These are phyloP conservation scores for Peromyscus aztecus DNA, from an alignment of 2,797 vertebrate species.

Conservation along the genomic window DNA sequence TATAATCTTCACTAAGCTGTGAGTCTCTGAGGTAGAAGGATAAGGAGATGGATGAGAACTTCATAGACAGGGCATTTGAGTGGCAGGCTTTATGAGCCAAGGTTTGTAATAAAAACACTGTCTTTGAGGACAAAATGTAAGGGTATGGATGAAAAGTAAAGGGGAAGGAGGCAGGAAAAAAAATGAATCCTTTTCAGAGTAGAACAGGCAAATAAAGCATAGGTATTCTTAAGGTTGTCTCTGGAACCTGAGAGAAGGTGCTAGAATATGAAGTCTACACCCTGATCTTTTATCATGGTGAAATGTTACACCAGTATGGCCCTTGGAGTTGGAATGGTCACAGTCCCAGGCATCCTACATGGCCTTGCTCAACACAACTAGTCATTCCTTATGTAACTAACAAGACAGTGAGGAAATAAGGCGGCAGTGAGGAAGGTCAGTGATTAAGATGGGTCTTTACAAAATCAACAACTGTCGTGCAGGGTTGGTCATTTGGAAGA, in stretches of 20 bases:
- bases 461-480: not conserved
- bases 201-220: not conserved
- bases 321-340: not conserved
- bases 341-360: not conserved
- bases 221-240: not conserved
- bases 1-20: not conserved
- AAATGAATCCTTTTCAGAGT: not conserved
- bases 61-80: accelerated
- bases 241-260: not conserved
- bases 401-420: not conserved
- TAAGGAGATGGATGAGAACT: not conserved
- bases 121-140: not conserved
- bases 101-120: not conserved
- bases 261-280: not conserved
- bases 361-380: not conserved
- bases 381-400: not conserved
- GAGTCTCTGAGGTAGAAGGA: not conserved
- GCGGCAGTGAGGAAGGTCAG: not conserved
- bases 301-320: not conserved
- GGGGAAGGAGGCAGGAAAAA: not conserved
- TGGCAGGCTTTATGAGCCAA: not conserved
- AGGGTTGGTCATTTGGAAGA: conserved; percentile 36
- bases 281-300: not conserved
- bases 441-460: conserved; percentile 23
- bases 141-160: not conserved